These are phyloP conservation scores for Lithophane ornitopus DNA, from an alignment of 2,888 invertebrate genomes.

Conservation along the genomic window DNA sequence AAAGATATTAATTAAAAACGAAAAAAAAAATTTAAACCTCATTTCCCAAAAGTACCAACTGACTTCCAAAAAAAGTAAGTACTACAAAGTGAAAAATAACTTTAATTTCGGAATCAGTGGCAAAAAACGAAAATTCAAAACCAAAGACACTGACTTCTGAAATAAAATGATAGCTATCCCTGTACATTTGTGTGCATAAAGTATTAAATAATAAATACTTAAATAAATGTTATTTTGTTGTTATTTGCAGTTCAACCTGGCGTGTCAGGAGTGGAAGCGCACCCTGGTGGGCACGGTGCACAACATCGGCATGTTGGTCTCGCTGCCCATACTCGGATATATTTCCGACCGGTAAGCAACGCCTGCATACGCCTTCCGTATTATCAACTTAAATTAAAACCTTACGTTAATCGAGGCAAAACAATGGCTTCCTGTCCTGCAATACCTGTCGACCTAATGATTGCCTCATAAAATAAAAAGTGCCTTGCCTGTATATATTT, in stretches of 20 bases:
- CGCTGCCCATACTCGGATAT: slow-evolving; percentile 93
- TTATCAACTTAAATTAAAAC: neutral
- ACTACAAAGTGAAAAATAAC: too few species aligned
- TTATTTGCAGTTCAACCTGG: slow-evolving; percentile 83
- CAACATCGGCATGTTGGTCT: slow-evolving; percentile 93
- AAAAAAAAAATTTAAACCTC: too few species aligned
- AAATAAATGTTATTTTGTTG: neutral
- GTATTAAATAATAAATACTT: too few species aligned
- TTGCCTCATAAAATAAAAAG: neutral
- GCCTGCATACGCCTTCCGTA: neutral
- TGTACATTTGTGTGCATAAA: too few species aligned
- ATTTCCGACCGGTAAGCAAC: slow-evolving; percentile 91
- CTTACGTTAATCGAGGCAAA: neutral
- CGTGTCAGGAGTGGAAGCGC: slow-evolving; percentile 93
- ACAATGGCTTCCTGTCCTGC: neutral
- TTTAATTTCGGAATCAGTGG: too few species aligned
- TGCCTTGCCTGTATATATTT: neutral
- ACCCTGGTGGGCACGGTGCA: slow-evolving; percentile 94
- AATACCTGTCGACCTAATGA: neutral
- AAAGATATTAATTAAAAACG: too few species aligned
- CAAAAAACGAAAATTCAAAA: too few species aligned
- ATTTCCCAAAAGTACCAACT: too few species aligned
- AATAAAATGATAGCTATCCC: too few species aligned
- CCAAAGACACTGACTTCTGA: too few species aligned
- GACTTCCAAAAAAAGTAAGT: too few species aligned